Evolutionary conservation across 2,113 vertebrate genomes (phyloP).

Genomic region (Alethe castanea): DNA sequence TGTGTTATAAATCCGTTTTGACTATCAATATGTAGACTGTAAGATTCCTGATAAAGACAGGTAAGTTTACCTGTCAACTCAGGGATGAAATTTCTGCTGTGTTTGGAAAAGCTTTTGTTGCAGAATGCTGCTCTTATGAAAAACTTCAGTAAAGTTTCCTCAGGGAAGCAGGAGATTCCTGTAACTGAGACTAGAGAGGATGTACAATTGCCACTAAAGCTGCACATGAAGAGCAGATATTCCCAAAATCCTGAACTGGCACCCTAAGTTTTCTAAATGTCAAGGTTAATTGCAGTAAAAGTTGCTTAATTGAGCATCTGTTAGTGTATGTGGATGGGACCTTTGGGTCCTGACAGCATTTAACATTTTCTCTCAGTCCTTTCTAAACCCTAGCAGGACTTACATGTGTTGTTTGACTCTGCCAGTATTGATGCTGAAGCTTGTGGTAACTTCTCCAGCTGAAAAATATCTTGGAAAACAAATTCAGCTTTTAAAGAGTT

Average conservation of each 20-base stretch:
- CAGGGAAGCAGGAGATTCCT: background rate
- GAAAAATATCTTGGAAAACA: background rate
- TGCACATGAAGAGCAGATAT: background rate
- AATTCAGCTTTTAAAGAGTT: background rate
- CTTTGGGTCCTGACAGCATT: background rate
- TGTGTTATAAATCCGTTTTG: background rate
- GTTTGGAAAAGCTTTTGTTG: background rate
- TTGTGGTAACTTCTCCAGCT: background rate
- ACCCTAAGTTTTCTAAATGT: background rate
- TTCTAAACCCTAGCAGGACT: background rate
- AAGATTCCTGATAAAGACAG: background rate
- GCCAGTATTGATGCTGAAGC: background rate
- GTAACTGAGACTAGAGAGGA: background rate
- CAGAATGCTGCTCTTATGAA: background rate
- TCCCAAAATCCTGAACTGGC: background rate
- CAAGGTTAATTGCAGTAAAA: background rate
- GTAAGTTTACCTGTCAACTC: background rate
- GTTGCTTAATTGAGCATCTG: background rate
- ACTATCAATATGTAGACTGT: background rate
- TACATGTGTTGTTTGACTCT: background rate
- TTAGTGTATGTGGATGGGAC: rapidly evolving
- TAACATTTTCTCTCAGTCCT: background rate
- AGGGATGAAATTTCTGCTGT: background rate
- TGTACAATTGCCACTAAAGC: rapidly evolving
- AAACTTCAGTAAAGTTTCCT: background rate